Evolutionary conservation across 1,140 invertebrate genomes (phyloP).

Genomic region (Chrysomallon squamiferum): DNA sequence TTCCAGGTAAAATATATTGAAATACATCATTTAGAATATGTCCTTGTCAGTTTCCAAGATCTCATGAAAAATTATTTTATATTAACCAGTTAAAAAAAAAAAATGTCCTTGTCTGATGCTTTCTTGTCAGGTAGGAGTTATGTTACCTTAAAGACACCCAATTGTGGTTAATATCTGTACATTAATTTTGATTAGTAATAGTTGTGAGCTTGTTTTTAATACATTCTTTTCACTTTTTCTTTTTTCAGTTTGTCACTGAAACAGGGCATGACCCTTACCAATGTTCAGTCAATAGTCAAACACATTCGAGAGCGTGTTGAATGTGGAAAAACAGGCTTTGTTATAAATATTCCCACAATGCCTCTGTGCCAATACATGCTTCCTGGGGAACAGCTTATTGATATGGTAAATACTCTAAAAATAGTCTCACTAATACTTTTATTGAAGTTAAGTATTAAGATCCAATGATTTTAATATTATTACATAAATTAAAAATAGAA

Average conservation of each 20-base stretch:
- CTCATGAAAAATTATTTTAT: too few species aligned
- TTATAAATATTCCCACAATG: constrained; percentile 25
- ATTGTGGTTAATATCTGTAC: too few species aligned
- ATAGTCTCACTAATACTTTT: neutral
- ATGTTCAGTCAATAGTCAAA: constrained; percentile 70
- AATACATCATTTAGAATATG: neutral
- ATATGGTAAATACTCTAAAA: constrained; percentile 66
- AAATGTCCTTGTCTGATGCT: too few species aligned
- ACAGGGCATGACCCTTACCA: constrained; percentile 76
- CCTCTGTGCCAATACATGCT: constrained; percentile 68
- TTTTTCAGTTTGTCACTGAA: constrained; percentile 68
- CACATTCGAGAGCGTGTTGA: constrained; percentile 51
- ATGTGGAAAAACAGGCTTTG: constrained; percentile 31
- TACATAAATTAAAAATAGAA: too few species aligned
- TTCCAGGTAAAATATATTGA: constrained; percentile 62
- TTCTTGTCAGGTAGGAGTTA: too few species aligned
- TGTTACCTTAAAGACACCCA: too few species aligned
- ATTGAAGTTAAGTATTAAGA: too few species aligned
- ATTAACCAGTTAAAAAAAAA: too few species aligned
- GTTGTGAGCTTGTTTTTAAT: too few species aligned
- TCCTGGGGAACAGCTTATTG: constrained; percentile 38
- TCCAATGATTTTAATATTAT: too few species aligned
- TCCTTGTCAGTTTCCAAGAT: too few species aligned
- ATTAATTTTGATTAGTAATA: too few species aligned
- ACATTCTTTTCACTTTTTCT: constrained; percentile 9